Base-by-base conservation (phyloP, 2,113 vertebrate genomes). In the Zosterops japonicus region DNA sequence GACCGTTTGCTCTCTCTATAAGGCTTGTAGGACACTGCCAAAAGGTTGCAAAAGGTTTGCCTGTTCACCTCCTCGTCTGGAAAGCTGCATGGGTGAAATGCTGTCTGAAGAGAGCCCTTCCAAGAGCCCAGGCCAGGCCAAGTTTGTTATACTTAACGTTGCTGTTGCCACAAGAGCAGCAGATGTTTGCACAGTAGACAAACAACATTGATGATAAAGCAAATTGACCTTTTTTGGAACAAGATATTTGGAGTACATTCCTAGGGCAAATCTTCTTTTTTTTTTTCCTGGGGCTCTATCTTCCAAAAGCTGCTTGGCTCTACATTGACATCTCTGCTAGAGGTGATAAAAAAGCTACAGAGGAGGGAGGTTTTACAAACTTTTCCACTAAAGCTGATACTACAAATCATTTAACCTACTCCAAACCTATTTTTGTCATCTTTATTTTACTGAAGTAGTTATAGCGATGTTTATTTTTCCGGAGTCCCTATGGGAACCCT, bases 401-500 rank as follows among this genome's bases (percentile, higher is more conserved):
- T 86, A 52, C 61, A 56, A 63, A 91, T 94, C 46, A 55, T 56
- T 76, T 92, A 61, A 57, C 36, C 16, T 80, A 78, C 72, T 82
- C 82, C 87, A 84, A 94, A 69, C 41, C 61, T 93, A 53, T 92
- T 96, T 93, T 94, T 90, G 68, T 88, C 22, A 0, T 22, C 49
- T 72, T 7, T 92, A 36, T 93, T 95, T 93, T 88, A 91, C 25
- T 75, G 44, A 74, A 90, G 71, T 77, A 60, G 67, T 84, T 95
- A 57, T 19, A 80, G 76, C 11, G 46, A 36, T 92, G 78, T 95
- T 97, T 96, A 77, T 97, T 95, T 95, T 96, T 95, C 75, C 61
- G 56, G 49, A 90, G 81, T 95, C 93, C 89, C 93, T 92, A 85
- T 96, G 94, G 93, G 89, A 97, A 96, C 88, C 70, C 46, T 92